A percentile compares a stretch with the other conserved stretches of the same genome.
These are phyloP conservation scores for Macrobrachium nipponense DNA, from an alignment of 1,140 invertebrate species.

Conservation along the genomic window DNA sequence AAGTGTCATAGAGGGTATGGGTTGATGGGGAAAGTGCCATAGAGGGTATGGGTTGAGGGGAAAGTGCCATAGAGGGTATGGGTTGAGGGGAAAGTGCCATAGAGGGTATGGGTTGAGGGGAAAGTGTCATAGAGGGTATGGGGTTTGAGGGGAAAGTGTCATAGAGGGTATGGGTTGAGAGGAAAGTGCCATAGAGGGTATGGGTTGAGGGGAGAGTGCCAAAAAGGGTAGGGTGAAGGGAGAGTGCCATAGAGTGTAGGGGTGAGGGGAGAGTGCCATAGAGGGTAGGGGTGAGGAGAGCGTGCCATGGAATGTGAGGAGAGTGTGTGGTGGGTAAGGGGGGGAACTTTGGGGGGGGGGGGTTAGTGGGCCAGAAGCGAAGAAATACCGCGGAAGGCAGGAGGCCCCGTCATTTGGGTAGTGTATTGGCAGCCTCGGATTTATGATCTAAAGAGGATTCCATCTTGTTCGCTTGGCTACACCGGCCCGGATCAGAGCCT, in stretches of 20 bases:
- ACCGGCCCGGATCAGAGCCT: not conserved
- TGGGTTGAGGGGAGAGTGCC: not conserved
- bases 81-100: not conserved
- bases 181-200: not conserved
- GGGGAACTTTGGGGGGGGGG: too few relatives aligned
- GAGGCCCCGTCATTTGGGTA: slow-evolving; percentile 34
- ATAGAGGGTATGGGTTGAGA: not conserved
- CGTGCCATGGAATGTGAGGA: not conserved
- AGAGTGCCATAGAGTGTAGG: not conserved
- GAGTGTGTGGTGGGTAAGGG: not conserved
- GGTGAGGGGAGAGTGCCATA: not conserved
- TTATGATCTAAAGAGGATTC: slow-evolving; percentile 56
- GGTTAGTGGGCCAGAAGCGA: not conserved
- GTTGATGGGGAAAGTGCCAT: not conserved
- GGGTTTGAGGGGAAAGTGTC: not conserved
- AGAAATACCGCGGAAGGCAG: too few relatives aligned
- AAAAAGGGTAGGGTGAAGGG: not conserved
- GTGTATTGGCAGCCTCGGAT: slow-evolving; percentile 44
- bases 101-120: not conserved
- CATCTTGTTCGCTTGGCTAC: slow-evolving; percentile 56
- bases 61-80: not conserved
- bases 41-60: not conserved
- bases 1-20: not conserved
- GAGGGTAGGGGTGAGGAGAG: not conserved
- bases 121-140: not conserved